Percentiles rank a stretch among this genome's conserved stretches.
phyloP scores from a whole-genome alignment of 2,113 vertebrate genomes.

The Telmatochromis sp. region DNA sequence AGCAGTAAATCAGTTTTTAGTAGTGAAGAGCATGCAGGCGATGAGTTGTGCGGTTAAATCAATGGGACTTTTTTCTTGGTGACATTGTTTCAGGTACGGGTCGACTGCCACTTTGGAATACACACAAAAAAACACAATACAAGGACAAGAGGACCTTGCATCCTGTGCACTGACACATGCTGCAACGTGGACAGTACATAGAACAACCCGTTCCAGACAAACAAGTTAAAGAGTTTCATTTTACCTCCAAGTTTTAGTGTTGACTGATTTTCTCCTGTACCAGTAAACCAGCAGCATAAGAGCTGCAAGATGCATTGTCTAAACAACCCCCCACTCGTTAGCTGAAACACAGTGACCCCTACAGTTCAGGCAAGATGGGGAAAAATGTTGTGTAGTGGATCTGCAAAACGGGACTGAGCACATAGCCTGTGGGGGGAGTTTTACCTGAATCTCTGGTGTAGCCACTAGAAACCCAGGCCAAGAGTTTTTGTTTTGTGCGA shows the following conservation, averaged over 20 bases:
- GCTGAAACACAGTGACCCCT: neutral
- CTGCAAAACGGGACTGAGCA: neutral
- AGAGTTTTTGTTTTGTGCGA: neutral
- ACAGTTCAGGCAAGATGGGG: neutral
- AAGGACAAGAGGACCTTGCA: slow-evolving; percentile 20
- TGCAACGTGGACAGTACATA: neutral
- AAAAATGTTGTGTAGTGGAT: neutral
- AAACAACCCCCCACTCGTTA: neutral
- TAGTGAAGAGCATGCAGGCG: neutral
- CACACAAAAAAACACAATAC: neutral
- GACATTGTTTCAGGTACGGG: slow-evolving; percentile 2
- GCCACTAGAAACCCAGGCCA: neutral
- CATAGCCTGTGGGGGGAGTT: neutral
- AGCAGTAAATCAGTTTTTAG: neutral
- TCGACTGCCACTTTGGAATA: neutral
- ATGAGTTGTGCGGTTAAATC: neutral
- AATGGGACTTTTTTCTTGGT: neutral
- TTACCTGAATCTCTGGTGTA: neutral
- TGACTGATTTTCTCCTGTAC: neutral
- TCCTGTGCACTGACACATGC: neutral
- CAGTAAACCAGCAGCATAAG: neutral
- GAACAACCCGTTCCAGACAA: neutral
- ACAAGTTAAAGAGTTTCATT: neutral
- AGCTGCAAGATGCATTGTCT: neutral
- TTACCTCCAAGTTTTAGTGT: neutral